phyloP scores from a whole-genome alignment of 2,113 vertebrate genomes.

The Probosciger aterrimus region DNA sequence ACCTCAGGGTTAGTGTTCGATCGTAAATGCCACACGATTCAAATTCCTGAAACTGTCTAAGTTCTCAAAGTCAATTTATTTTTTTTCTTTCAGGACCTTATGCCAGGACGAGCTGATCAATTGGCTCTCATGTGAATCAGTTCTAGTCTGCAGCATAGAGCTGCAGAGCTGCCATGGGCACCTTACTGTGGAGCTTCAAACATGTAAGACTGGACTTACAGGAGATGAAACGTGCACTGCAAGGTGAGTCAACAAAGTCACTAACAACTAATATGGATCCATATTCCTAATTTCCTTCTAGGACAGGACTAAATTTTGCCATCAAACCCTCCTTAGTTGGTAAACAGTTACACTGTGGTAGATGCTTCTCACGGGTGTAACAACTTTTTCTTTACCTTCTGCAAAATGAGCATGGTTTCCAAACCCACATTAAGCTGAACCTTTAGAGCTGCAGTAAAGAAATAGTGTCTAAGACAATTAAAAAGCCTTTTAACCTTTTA shows the following conservation, averaged over 20 bases:
- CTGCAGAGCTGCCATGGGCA: not conserved
- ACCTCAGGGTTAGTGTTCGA: not conserved
- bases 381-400: not conserved
- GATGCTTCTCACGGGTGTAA: not conserved
- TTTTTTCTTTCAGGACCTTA: not conserved
- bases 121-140: not conserved
- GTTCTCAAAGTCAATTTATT: not conserved
- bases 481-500: slow-evolving; percentile 13
- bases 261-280: not conserved
- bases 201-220: not conserved
- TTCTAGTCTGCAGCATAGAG: not conserved
- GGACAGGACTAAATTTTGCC: not conserved
- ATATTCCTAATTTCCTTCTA: not conserved
- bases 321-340: not conserved
- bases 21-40: not conserved
- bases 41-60: not conserved
- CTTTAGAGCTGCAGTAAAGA: not conserved
- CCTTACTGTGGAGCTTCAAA: not conserved
- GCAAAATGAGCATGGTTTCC: not conserved
- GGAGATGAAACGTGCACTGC: not conserved
- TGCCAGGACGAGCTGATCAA: not conserved
- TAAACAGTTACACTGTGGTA: not conserved
- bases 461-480: not conserved
- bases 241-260: not conserved
- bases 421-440: not conserved